phyloP scores from a whole-genome alignment of 2,888 invertebrate genomes.

The Tipula vernalis region DNA sequence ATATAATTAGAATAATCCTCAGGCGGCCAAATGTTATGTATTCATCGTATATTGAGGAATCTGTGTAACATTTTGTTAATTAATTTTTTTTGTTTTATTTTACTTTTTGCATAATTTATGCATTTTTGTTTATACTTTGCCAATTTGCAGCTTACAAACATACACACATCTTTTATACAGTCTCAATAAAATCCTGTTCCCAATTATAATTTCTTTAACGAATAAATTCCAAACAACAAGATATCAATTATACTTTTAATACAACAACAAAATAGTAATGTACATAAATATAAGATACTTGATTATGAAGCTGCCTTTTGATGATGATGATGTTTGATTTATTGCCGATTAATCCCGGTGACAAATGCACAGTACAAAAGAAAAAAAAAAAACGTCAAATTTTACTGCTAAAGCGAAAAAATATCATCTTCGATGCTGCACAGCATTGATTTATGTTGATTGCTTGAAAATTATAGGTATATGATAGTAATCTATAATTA shows the following conservation, averaged over 20 bases:
- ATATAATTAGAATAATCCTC: background rate
- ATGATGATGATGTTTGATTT: background rate
- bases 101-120: background rate
- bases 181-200: slow-evolving; percentile 4
- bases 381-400: background rate
- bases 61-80: background rate
- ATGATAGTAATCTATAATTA: background rate
- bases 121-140: background rate
- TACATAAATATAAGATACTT: background rate
- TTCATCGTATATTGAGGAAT: background rate
- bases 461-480: background rate
- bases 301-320: background rate
- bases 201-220: background rate
- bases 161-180: background rate
- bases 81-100: background rate
- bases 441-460: background rate
- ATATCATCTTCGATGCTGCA: background rate
- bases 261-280: background rate
- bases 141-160: background rate
- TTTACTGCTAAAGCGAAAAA: background rate
- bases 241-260: background rate
- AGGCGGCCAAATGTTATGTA: background rate
- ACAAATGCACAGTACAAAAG: background rate
- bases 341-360: background rate
- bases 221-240: slow-evolving; percentile 4